Evolutionary conservation across 1,140 invertebrate species (phyloP), one percentile per base, ranked within the genome.

Genomic region (Monochamus saltuarius): DNA sequence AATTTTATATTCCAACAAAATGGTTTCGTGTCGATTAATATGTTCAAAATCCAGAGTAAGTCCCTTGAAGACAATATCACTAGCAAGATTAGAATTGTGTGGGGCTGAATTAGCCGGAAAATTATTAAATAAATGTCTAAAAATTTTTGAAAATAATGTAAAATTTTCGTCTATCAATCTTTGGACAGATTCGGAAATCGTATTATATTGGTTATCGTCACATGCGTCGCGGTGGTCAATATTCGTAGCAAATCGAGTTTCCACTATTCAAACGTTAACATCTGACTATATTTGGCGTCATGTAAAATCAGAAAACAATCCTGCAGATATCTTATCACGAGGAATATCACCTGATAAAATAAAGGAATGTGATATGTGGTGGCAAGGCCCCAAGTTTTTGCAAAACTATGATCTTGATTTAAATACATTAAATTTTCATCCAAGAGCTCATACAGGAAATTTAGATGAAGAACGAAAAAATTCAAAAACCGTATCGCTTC

Each of bases 61-160:
- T 78, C 78, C 78, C 36, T 40, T 78, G 0, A 79, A 79, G 70
- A 61, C 54, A 9, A 46, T 64, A 1, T 73, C 77, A n/a, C 70
- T 83, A 16, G 79, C 82, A 7, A 49, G 78, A 59, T 64, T 83
- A 16, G 82, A 83, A 67, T 63, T 83, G 13, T 73, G 66, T 51
- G 79, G 72, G 7, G 79, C 80, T 7, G 43, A 29, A 6, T 29
- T 29, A 29, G 2, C 22, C 2, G 2, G 2, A 29, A 29, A 29
- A 29, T 29, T 73, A 1, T 46, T 81, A 16, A 2, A 60, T 70
- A 1, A 64, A 59, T 22, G 75, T 72, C 56, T 77, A 76, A 74
- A 72, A 68, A 0, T 72, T 78, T 53, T 76, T 73, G 2, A 76
- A 69, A 0, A 68, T 76, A 1, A 73, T 76, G 1, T 46, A 77